Evolutionary conservation across 1,140 invertebrate species (phyloP), one percentile per base, ranked within the genome.

Genomic region (Hyposmocoma kahamanoa): DNA sequence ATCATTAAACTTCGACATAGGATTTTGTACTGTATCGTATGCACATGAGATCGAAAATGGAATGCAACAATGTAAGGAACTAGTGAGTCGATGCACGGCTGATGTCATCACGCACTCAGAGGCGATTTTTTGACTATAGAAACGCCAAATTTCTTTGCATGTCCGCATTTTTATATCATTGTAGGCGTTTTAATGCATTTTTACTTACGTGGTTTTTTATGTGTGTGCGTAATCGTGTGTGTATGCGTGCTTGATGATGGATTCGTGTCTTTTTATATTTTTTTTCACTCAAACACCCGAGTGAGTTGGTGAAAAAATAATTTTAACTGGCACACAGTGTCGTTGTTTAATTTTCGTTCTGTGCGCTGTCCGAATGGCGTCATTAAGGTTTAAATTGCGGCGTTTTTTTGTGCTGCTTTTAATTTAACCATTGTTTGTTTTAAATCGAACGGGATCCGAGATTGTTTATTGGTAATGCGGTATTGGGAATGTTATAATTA

Each of bases 341-440:
- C 65, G 62, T 62, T 75, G 81, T 82, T 84, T 84, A 84, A 82
- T 82, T 84, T 84, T 81, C 79, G 73, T 73, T 73, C 67, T 80
- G 69, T 80, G n/a, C n/a, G n/a, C 72, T 72, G 74, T 80, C 73
- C 75, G 62, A 82, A 84, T 75, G 78, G 80, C 78, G 77, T 81
- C 81, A 83, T 84, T 84, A 84, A 75, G 73, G 82, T 84, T 84
- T 82, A 82, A 84, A 84, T 84, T 84, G 81, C 81, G 69, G 64
- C 62, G 64, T 70, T 67, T 72, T 70, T 71, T 72, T 73, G 62
- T 74, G 67, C 62, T 45, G 46, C 56, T 63, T 72, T 79, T 72
- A 77, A 72, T 77, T 67, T 67, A 56, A 50, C n/a, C n/a, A 71
- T 68, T 77, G 67, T 72, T 77, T 75, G 34, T 46, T 55, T 59